Evolutionary conservation across 2,797 vertebrate species (phyloP).

Genomic region (Darevskia nairensis): DNA sequence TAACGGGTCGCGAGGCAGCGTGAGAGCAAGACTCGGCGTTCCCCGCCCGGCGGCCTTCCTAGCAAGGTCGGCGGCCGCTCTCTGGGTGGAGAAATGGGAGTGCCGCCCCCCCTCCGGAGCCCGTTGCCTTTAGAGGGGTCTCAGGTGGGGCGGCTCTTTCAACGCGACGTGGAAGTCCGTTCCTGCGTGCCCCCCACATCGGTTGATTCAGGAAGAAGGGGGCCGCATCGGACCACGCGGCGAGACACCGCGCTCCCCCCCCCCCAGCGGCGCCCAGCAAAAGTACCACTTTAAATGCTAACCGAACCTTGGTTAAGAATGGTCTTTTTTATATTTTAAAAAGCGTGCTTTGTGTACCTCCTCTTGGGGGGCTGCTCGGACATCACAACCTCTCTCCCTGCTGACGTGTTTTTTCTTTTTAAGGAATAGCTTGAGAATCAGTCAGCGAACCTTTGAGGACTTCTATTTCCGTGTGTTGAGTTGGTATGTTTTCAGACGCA

Average conservation of each 20-base stretch:
- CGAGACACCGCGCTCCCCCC: background rate
- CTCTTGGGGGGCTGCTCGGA: background rate
- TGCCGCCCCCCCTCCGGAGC: too few relatives aligned
- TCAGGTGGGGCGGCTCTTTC: too few relatives aligned
- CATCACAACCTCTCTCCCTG: background rate
- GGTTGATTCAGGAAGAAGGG: background rate
- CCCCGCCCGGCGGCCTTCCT: background rate
- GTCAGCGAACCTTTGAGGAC: background rate
- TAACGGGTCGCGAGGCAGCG: too few relatives aligned
- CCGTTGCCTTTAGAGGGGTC: too few relatives aligned
- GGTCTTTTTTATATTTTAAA: background rate
- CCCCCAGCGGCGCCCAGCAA: background rate
- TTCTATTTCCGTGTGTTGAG: background rate
- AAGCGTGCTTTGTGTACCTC: background rate
- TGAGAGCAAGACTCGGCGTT: too few relatives aligned
- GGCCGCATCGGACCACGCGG: background rate
- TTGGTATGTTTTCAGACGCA: background rate
- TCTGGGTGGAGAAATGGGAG: too few relatives aligned
- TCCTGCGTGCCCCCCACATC: rapidly evolving
- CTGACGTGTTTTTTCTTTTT: background rate
- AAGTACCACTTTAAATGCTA: background rate
- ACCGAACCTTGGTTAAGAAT: background rate
- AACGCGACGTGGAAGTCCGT: too few relatives aligned
- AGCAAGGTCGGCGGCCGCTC: background rate
- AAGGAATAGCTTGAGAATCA: background rate